Conservation (phyloP, 2,888 invertebrate species). For the Acronicta aceris region DNA sequence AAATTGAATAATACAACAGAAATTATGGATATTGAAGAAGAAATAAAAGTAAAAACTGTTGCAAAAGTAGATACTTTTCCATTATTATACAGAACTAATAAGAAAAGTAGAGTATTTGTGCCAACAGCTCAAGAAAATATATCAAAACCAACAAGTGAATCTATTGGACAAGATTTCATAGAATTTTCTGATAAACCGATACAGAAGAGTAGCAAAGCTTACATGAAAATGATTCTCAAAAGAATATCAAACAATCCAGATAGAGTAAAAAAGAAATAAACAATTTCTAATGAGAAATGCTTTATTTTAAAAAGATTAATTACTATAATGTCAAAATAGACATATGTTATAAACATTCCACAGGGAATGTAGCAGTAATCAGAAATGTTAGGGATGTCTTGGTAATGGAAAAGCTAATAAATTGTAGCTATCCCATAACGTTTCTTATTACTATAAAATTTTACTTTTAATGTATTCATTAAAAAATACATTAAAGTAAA, state of each 20-base stretch:
- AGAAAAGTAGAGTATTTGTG: conserved; percentile 76
- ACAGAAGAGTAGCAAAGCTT: conserved; percentile 62
- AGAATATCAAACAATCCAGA: conserved; percentile 80
- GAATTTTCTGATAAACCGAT: conserved; percentile 65
- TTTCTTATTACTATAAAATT: conserved; percentile 72
- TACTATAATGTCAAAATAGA: conserved; percentile 84
- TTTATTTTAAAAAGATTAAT: conserved; percentile 75
- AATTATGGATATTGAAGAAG: conserved; percentile 45
- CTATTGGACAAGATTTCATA: conserved; percentile 78
- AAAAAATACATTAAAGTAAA: conserved; percentile 59
- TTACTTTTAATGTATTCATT: conserved; percentile 61
- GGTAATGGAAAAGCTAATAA: conserved; percentile 52
- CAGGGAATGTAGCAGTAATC: conserved; percentile 75
- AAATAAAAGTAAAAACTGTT: neutral
- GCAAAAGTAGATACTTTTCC: conserved; percentile 47
- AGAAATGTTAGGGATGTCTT: conserved; percentile 62
- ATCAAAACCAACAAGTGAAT: conserved; percentile 56
- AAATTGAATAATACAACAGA: conserved; percentile 21
- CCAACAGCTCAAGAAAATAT: conserved; percentile 56
- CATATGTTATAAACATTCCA: conserved; percentile 78
- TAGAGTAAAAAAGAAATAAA: conserved; percentile 73
- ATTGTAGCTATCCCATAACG: conserved; percentile 55
- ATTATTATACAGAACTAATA: conserved; percentile 76
- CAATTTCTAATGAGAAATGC: conserved; percentile 60
- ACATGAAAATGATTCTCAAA: conserved; percentile 81